A percentile compares a stretch with the other conserved stretches of the same genome.
phyloP scores from a whole-genome alignment of 2,113 vertebrate species.

The Leptobrachium leishanense region DNA sequence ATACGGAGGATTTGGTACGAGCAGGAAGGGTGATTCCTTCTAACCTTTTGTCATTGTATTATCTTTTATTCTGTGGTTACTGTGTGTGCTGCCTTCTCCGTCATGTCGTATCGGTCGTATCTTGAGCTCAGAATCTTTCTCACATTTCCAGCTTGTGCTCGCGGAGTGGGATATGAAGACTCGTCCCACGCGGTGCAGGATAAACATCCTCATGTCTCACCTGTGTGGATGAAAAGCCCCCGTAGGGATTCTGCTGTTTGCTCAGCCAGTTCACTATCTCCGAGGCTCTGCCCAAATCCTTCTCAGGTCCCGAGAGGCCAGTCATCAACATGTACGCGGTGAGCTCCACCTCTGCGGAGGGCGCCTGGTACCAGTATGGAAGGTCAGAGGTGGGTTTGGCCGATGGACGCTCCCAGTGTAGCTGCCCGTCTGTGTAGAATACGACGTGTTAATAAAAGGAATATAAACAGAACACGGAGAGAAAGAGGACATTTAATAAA shows the following conservation, averaged over 20 bases:
- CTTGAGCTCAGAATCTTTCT: too few relatives aligned
- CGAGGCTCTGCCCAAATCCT: slow-evolving; percentile 64
- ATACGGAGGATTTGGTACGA: not conserved
- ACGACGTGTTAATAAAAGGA: not conserved
- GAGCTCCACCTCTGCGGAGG: slow-evolving; percentile 70
- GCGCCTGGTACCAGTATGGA: slow-evolving; percentile 33
- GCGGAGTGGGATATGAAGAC: too few relatives aligned
- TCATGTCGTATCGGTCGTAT: too few relatives aligned
- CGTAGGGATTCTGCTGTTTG: slow-evolving; percentile 80
- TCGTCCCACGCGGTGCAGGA: too few relatives aligned
- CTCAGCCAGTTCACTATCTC: slow-evolving; percentile 75
- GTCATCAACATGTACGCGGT: slow-evolving; percentile 74
- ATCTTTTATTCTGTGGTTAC: too few relatives aligned
- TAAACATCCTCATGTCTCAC: slow-evolving; percentile 56
- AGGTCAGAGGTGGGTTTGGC: not conserved
- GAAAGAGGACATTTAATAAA: too few relatives aligned
- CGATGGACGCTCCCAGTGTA: slow-evolving; percentile 59
- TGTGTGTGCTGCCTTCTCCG: too few relatives aligned
- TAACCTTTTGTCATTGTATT: too few relatives aligned
- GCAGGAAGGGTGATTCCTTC: too few relatives aligned
- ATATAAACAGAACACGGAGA: not conserved
- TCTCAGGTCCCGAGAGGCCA: slow-evolving; percentile 60
- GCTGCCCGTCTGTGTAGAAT: slow-evolving; percentile 52
- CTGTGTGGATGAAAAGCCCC: slow-evolving; percentile 88
- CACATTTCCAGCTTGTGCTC: too few relatives aligned